These are phyloP conservation scores for Porites lobata DNA, from an alignment of 92 coral and sea anemone genomes.

Conservation along the genomic window DNA sequence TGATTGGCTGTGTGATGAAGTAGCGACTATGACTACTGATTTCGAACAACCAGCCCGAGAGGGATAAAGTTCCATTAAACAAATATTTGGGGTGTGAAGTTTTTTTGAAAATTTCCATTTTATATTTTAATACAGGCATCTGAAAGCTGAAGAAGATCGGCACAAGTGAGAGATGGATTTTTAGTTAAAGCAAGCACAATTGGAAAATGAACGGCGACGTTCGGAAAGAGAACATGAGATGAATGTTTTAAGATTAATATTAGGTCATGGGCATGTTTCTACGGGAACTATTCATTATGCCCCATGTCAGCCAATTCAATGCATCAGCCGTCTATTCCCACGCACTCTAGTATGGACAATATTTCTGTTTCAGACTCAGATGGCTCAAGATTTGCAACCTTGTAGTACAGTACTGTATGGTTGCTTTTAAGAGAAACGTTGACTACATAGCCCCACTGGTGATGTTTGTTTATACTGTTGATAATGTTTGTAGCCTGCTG, in stretches of 20 bases:
- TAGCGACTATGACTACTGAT: too few relatives aligned
- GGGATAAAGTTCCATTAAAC: neutral
- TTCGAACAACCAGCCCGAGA: too few relatives aligned
- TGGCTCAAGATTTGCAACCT: slow-evolving; percentile 2
- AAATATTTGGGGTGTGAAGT: neutral
- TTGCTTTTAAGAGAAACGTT: neutral
- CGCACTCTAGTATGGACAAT: slow-evolving; percentile 12
- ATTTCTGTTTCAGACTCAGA: slow-evolving; percentile 18
- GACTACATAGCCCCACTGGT: neutral
- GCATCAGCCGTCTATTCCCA: neutral
- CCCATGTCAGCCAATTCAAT: neutral
- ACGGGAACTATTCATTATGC: neutral
- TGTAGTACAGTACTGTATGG: neutral
- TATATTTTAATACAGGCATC: neutral
- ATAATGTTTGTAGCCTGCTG: neutral
- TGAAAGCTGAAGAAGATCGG: neutral
- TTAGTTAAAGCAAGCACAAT: slow-evolving; percentile 6
- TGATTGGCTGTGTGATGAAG: too few relatives aligned
- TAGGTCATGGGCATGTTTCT: slow-evolving; percentile 4
- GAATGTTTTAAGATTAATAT: slow-evolving; percentile 6
- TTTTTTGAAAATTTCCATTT: neutral
- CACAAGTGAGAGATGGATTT: slow-evolving; percentile 11
- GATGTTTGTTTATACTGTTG: slow-evolving; percentile 2
- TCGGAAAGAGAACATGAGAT: slow-evolving; percentile 7
- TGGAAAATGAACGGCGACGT: slow-evolving; percentile 6